Conservation (phyloP, 2,113 vertebrate species). For the Pituophis catenifer region DNA sequence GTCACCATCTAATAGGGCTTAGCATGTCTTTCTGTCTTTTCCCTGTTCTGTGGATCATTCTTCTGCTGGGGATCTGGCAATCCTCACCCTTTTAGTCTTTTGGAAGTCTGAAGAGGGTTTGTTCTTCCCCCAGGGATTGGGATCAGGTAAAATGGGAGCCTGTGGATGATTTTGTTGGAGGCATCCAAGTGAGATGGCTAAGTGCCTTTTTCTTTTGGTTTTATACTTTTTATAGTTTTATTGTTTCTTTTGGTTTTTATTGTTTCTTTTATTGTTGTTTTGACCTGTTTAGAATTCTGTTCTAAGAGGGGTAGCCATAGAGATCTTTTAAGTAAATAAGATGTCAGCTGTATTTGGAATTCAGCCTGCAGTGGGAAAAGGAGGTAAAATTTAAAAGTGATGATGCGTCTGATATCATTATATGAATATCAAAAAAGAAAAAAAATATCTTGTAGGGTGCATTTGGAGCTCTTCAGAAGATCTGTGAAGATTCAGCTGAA, state of each 20-base stretch:
- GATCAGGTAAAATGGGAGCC: background rate
- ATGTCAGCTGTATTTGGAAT: background rate
- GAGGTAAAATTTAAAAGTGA: background rate
- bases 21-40: background rate
- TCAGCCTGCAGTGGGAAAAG: background rate
- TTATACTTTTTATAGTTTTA: background rate
- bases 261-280: background rate
- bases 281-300: background rate
- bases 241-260: no score
- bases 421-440: background rate
- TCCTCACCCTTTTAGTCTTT: background rate
- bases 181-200: background rate
- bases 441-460: slow-evolving; percentile 77
- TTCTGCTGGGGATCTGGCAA: background rate
- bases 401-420: no score
- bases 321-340: background rate
- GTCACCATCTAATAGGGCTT: background rate
- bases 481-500: slow-evolving; percentile 97
- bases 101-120: background rate
- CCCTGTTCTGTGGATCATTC: background rate
- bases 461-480: slow-evolving; percentile 96
- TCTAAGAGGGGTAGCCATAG: background rate
- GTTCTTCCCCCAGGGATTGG: background rate
- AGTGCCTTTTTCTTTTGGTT: background rate
- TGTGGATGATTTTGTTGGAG: background rate